phyloP scores from a whole-genome alignment of 2,113 vertebrate genomes.

The Danionella cerebrum region DNA sequence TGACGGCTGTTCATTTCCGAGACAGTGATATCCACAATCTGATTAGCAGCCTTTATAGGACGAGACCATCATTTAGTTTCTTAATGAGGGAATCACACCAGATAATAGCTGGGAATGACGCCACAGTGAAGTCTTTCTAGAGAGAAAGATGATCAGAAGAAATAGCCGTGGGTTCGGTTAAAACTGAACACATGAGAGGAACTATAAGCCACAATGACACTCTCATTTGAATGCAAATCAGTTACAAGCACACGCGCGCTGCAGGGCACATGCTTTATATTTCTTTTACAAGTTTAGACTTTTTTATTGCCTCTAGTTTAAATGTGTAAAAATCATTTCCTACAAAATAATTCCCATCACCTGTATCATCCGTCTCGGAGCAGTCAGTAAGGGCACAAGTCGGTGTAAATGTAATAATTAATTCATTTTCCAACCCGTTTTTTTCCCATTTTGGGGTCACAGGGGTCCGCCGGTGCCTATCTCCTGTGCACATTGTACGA shows the following conservation, averaged over 20 bases:
- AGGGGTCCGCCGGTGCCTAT: no score
- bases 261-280: no score
- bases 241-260: not conserved
- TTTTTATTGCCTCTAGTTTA: no score
- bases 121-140: not conserved
- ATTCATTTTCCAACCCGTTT: no score
- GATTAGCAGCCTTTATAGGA: conserved; percentile 48
- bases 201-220: not conserved
- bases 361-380: no score
- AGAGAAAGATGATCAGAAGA: not conserved
- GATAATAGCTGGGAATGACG: conserved; percentile 47
- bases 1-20: conserved; percentile 65
- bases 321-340: no score
- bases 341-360: no score
- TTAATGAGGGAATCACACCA: conserved; percentile 49
- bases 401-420: no score
- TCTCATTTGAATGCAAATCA: conserved; percentile 2
- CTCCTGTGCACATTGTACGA: no score
- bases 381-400: no score
- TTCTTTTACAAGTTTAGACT: no score
- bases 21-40: conserved; percentile 61
- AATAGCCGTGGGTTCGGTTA: not conserved
- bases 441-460: no score
- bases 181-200: not conserved
- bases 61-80: conserved; percentile 52